These are phyloP conservation scores for Lepidostoma basale DNA, from an alignment of 1,140 invertebrate genomes.

Conservation along the genomic window DNA sequence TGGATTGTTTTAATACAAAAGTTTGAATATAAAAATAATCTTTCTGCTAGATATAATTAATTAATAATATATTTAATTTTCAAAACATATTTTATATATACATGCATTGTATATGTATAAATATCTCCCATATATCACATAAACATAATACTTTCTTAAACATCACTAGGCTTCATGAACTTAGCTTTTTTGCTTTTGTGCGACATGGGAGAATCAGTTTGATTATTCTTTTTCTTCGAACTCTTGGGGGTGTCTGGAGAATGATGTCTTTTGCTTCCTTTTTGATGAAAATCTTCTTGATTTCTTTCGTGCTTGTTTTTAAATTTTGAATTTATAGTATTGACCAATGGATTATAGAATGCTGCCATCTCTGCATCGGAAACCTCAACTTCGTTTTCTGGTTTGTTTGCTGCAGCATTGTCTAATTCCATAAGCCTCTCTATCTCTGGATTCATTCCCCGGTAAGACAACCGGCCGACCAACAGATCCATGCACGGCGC, in stretches of 20 bases:
- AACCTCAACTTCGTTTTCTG: slow-evolving; percentile 61
- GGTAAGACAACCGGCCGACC: slow-evolving; percentile 83
- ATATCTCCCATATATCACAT: too few species aligned
- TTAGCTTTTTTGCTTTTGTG: slow-evolving; percentile 31
- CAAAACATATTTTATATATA: too few species aligned
- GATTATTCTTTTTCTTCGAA: slow-evolving; percentile 21
- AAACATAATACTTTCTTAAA: too few species aligned
- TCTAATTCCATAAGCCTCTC: slow-evolving; percentile 74
- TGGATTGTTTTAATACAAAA: too few species aligned
- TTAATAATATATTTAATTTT: too few species aligned
- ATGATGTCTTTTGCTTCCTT: slow-evolving; percentile 19
- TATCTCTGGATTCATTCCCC: slow-evolving; percentile 88
- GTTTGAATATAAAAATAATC: too few species aligned
- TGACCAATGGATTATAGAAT: slow-evolving; percentile 47
- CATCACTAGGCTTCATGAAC: slow-evolving; percentile 30
- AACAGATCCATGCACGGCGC: slow-evolving; percentile 74
- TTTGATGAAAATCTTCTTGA: not conserved
- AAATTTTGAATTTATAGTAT: slow-evolving; percentile 38
- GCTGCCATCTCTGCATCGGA: slow-evolving; percentile 73
- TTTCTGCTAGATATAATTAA: too few species aligned
- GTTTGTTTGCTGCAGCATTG: slow-evolving; percentile 40
- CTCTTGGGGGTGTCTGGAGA: slow-evolving; percentile 6
- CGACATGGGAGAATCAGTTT: not conserved
- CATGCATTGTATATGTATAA: too few species aligned
- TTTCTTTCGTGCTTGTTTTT: slow-evolving; percentile 17